Evolutionary conservation across 2,888 invertebrate species (phyloP).

Genomic region (Periphyllus acericola): DNA sequence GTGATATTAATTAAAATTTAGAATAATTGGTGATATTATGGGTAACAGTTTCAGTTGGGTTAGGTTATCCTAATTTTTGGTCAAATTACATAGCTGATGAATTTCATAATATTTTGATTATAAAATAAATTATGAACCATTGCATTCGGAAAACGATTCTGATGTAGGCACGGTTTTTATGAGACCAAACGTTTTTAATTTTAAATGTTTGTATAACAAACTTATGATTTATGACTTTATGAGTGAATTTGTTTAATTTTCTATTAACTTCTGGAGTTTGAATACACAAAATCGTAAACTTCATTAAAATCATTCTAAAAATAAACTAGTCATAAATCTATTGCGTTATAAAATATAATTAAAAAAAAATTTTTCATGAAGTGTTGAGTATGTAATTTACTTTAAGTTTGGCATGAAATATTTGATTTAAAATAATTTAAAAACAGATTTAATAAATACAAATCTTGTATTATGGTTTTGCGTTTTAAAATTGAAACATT

Average conservation of each 20-base stretch:
- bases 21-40: not conserved
- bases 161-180: not conserved
- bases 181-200: not conserved
- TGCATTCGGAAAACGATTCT: not conserved
- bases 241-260: not conserved
- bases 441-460: no score
- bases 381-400: no score
- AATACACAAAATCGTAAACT: not conserved
- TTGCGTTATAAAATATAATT: not conserved
- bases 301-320: not conserved
- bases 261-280: not conserved
- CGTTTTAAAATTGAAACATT: no score
- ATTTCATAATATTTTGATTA: not conserved
- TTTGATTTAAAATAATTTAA: no score
- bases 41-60: not conserved
- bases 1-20: no score
- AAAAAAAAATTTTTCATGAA: not conserved
- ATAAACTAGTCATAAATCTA: not conserved
- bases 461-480: no score
- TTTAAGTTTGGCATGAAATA: no score
- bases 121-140: not conserved
- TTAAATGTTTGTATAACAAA: not conserved
- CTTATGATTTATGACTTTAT: not conserved
- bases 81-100: not conserved
- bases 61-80: not conserved